A percentile compares a stretch with the other conserved stretches of the same genome.
These are phyloP conservation scores for Cryptoprocta ferox DNA, from an alignment of 2,797 vertebrate genomes.

Conservation along the genomic window DNA sequence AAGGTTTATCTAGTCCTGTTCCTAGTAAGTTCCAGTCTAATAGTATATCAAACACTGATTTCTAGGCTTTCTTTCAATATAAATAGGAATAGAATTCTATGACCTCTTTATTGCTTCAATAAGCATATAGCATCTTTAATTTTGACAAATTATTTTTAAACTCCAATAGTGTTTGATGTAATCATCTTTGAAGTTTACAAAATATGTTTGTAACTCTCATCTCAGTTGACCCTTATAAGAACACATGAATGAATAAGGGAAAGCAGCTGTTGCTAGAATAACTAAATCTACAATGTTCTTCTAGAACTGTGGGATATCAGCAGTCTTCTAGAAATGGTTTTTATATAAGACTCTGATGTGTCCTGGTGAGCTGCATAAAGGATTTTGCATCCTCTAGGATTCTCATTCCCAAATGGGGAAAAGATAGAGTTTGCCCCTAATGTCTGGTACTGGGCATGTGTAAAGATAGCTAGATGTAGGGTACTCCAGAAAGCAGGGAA, in stretches of 20 bases:
- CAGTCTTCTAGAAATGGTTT: not conserved
- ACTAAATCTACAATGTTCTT: not conserved
- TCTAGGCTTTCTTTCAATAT: not conserved
- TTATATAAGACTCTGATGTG: not conserved
- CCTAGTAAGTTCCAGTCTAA: not conserved
- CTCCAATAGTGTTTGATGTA: not conserved
- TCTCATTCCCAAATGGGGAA: conserved; percentile 18
- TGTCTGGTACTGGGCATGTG: not conserved
- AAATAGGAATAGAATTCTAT: not conserved
- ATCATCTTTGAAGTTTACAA: not conserved
- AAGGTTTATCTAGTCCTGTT: not conserved
- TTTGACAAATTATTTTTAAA: not conserved
- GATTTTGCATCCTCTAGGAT: not conserved
- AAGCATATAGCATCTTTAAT: not conserved
- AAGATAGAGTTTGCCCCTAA: not conserved
- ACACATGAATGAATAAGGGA: not conserved
- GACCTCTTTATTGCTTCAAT: not conserved
- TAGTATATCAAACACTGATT: not conserved
- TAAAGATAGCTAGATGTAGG: not conserved
- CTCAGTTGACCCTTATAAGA: not conserved
- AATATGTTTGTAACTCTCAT: not conserved
- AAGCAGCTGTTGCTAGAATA: not conserved
- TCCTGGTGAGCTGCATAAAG: not conserved
- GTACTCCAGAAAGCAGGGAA: not conserved
- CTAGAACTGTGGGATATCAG: not conserved